Base-by-base conservation (phyloP, 2,113 vertebrate genomes). In the Cichladusa arquata region DNA sequence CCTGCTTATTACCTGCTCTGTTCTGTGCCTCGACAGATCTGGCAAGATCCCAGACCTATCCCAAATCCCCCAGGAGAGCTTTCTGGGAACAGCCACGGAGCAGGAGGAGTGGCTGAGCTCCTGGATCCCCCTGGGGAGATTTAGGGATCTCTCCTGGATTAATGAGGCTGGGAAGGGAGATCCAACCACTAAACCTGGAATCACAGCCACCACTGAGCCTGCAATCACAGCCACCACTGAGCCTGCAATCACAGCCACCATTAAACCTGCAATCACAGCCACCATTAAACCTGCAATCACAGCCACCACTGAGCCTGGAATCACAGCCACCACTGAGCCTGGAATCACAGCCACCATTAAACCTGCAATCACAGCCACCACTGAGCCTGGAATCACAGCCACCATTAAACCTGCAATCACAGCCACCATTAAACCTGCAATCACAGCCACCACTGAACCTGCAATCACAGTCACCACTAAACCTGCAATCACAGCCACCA, bases 91-190 rank as follows among this genome's bases (percentile, higher is more conserved):
- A 42, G 42, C 3, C 20, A 18, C 40, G 8, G 24, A 22, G 84
- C 57, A 78, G 65, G 2, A 74, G 54, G 2, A 9, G 8, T 1
- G n/a, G 6, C 10, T 80, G 10, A 36, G 29, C 53, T 50, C 3
- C 24, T 57, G 34, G 22, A 19, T 2, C 19, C 45, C n/a, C 33
- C 45, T 6, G 36, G 4, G 16, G 69, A 2, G 20, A 86, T 38
- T 33, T 1, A 8, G 6, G 3, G 6, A 62, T 19, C 42, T 34
- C 24, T 28, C 7, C 58, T 26, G 47, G 18, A 28, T 54, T 23
- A 20, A 38, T 0, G 0, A 34, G 36, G 48, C 24, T 0, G 0
- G 6, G 48, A 51, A 40, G 58, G 3, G 45, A 44, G 50, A 24
- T 20, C 26, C 34, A 29, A 14, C n/a, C 13, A 1, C 42, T 25